Evolutionary conservation across 2,797 vertebrate genomes (phyloP), one percentile per base, ranked within the genome.

Genomic region (Decapterus maruadsi): DNA sequence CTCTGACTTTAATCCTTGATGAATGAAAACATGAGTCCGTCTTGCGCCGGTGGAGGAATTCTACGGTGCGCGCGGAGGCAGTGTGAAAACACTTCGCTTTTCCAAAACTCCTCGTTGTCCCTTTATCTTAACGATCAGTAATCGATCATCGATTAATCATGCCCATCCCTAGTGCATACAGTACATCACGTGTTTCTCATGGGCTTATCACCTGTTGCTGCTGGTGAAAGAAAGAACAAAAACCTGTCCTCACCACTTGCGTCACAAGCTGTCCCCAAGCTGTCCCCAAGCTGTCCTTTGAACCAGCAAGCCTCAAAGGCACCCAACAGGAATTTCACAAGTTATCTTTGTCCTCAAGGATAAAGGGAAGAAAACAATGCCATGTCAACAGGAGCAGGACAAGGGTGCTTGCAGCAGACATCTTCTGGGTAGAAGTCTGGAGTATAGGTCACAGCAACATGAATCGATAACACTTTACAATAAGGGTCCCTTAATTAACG

Each of bases 301-400:
- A 78, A 80, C 54, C 45, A 26, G n/a, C 78, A 84, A 80, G 60
- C 77, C 69, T 72, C n/a, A n/a, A n/a, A n/a, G n/a, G n/a, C n/a
- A n/a, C n/a, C n/a, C n/a, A n/a, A n/a, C 81, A 84, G 84, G 90
- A 90, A 91, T 91, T 90, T 92, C 82, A 89, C 92, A 90, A 26
- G 26, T 26, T 26, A 26, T 26, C 26, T 26, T 26, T 26, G 26
- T 26, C 26, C 26, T 26, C 26, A 26, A 26, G 26, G 26, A 26
- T 26, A 26, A 26, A 26, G 26, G 26, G 26, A 26, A 26, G 26
- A 26, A 87, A 86, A 82, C 85, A 86, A 90, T 88, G 70, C 43
- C 63, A 48, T 81, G 70, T 87, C 83, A 89, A 83, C 74, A 78
- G 77, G 68, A 75, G 45, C 57, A 48, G 53, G 19, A 51, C 48